Percentiles rank a stretch among this genome's conserved stretches.
These are phyloP conservation scores for Oligia strigilis DNA, from an alignment of 2,888 invertebrate genomes.

Conservation along the genomic window DNA sequence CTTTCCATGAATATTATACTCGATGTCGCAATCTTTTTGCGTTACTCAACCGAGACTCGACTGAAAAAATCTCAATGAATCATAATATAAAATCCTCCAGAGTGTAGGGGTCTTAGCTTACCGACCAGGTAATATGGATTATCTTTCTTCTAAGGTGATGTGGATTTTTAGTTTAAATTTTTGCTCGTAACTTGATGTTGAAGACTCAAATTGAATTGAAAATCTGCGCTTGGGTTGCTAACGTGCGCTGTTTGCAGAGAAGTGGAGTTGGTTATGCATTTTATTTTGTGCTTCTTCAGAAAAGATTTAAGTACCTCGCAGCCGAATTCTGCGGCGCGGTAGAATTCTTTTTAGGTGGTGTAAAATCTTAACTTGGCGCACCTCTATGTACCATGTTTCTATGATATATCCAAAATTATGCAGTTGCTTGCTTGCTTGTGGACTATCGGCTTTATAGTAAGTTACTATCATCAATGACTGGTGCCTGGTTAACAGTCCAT, in stretches of 20 bases:
- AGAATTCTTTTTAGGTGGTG: too few species aligned
- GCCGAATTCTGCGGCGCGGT: too few species aligned
- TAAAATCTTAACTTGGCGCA: too few species aligned
- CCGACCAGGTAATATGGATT: slow-evolving; percentile 56
- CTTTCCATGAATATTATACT: slow-evolving; percentile 90
- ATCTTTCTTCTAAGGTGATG: slow-evolving; percentile 43
- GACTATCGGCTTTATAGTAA: too few species aligned
- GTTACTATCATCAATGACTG: too few species aligned
- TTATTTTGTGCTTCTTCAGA: slow-evolving; percentile 25
- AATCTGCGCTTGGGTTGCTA: slow-evolving; percentile 28
- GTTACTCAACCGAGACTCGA: slow-evolving; percentile 76
- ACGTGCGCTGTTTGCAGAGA: slow-evolving; percentile 10
- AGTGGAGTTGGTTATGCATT: slow-evolving; percentile 12
- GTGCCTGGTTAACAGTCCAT: too few species aligned
- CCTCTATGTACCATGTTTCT: too few species aligned
- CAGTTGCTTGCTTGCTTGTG: too few species aligned
- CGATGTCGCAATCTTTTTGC: slow-evolving; percentile 84
- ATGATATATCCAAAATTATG: too few species aligned
- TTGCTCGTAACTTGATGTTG: slow-evolving; percentile 49
- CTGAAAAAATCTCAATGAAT: slow-evolving; percentile 80
- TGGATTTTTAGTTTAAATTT: slow-evolving; percentile 52
- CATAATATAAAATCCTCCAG: slow-evolving; percentile 71
- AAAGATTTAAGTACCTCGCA: slow-evolving; percentile 6
- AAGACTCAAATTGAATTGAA: slow-evolving; percentile 54
- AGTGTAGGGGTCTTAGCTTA: slow-evolving; percentile 51